A percentile compares a stretch with the other conserved stretches of the same genome.
Evolutionary conservation across 2,888 invertebrate genomes (phyloP).

Genomic region (Drosophila basisetae): DNA sequence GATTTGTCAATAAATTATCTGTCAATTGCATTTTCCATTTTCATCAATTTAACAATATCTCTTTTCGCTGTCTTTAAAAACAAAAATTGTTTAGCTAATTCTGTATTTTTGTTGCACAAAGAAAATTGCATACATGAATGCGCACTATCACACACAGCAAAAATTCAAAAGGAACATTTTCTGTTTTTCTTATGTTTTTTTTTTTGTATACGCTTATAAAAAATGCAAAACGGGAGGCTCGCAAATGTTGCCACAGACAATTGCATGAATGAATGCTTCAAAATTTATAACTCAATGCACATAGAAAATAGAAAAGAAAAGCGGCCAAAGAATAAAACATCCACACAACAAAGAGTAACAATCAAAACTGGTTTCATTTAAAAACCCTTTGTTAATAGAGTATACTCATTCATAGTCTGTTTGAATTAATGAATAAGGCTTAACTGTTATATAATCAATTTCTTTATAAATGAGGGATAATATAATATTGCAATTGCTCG

Average conservation of each 20-base stretch:
- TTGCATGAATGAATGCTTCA: constrained; percentile 69
- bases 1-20: constrained; percentile 55
- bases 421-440: background rate
- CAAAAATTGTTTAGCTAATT: constrained; percentile 39
- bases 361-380: constrained; percentile 45
- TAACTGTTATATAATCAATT: background rate
- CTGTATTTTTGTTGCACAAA: constrained; percentile 30
- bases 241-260: constrained; percentile 49
- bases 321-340: constrained; percentile 31
- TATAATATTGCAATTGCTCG: background rate
- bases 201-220: constrained; percentile 14
- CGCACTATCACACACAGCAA: constrained; percentile 6
- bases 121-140: constrained; percentile 59
- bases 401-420: background rate
- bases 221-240: constrained; percentile 42
- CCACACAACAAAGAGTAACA: constrained; percentile 31
- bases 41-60: background rate
- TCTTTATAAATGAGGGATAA: background rate
- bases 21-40: constrained; percentile 13
- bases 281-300: constrained; percentile 74
- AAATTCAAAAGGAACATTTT: constrained; percentile 12
- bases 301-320: constrained; percentile 56
- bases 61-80: constrained; percentile 8
- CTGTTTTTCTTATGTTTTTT: background rate
- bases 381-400: constrained; percentile 13